These are phyloP conservation scores for Diabrotica undecimpunctata DNA, from an alignment of 1,140 invertebrate genomes.

Conservation along the genomic window DNA sequence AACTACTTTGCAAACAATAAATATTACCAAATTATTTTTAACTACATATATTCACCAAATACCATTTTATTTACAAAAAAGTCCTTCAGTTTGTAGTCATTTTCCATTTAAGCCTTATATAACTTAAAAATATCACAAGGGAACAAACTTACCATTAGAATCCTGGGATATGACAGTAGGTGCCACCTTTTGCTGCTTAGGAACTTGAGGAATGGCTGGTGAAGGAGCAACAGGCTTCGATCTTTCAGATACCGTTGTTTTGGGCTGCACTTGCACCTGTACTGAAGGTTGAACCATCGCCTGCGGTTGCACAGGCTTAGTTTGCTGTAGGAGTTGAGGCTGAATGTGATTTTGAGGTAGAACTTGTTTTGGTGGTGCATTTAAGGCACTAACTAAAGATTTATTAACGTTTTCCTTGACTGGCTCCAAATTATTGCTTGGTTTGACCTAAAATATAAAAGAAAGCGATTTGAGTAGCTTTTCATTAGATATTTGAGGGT, in stretches of 20 bases:
- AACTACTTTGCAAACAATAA: no score
- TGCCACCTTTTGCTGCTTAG: conserved; percentile 22
- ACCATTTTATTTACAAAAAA: no score
- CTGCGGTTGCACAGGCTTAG: conserved; percentile 28
- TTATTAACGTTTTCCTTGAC: conserved; percentile 28
- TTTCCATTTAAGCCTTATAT: no score
- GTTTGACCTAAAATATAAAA: conserved; percentile 12
- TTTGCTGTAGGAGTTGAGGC: conserved; percentile 24
- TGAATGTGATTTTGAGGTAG: conserved; percentile 35
- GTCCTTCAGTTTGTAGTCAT: no score
- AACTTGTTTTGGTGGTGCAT: conserved; percentile 28
- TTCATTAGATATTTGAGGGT: no score
- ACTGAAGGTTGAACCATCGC: conserved; percentile 32
- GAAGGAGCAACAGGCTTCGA: conserved; percentile 9
- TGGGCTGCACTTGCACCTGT: conserved; percentile 26
- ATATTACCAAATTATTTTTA: no score
- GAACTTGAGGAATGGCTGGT: conserved; percentile 8
- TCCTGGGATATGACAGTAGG: conserved; percentile 19
- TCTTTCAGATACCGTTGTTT: conserved; percentile 4
- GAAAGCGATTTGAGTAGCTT: not conserved
- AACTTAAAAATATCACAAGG: no score
- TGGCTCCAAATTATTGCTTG: conserved; percentile 20
- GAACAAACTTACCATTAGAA: conserved; percentile 24
- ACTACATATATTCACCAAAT: no score
- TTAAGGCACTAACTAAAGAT: conserved; percentile 28